Percentiles rank a stretch among this genome's conserved stretches.
These are phyloP conservation scores for Cyanistes caeruleus DNA, from an alignment of 2,113 vertebrate species.

Conservation along the genomic window DNA sequence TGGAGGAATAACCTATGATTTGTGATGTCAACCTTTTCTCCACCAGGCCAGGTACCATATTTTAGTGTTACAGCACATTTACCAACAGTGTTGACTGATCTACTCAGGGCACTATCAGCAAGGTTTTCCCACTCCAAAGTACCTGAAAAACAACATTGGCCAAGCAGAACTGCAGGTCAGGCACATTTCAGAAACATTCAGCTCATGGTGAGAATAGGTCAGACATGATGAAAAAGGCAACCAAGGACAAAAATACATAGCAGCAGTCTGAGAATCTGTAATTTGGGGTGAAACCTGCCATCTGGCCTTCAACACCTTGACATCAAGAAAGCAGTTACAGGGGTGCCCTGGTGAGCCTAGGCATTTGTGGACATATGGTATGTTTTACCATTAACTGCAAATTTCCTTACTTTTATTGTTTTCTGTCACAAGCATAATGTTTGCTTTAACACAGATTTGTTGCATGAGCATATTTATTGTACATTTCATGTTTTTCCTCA, in stretches of 20 bases:
- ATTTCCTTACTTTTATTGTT: constrained; percentile 47
- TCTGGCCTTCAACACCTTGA: constrained; percentile 45
- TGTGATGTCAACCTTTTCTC: constrained; percentile 25
- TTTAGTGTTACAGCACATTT: constrained; percentile 38
- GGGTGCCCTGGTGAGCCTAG: background rate
- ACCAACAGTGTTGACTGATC: constrained; percentile 20
- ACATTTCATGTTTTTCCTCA: background rate
- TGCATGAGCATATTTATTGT: background rate
- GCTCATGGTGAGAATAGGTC: background rate
- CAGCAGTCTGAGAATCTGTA: constrained; percentile 51
- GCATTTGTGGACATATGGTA: constrained; percentile 1
- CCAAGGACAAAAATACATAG: constrained; percentile 44
- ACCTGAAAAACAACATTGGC: constrained; percentile 34
- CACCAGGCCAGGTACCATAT: background rate
- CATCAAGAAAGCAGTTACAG: constrained; percentile 37
- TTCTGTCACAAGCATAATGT: constrained; percentile 8
- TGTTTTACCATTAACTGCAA: constrained; percentile 27
- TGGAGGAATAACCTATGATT: constrained; percentile 46
- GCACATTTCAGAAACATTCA: constrained; percentile 23
- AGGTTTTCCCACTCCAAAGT: background rate
- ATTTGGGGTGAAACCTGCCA: constrained; percentile 48
- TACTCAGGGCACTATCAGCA: constrained; percentile 22
- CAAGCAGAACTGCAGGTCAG: constrained; percentile 45
- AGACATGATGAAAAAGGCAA: constrained; percentile 37
- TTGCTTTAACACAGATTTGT: constrained; percentile 1